Evolutionary conservation across 2,888 invertebrate species (phyloP).

Genomic region (Drosophila siamana): DNA sequence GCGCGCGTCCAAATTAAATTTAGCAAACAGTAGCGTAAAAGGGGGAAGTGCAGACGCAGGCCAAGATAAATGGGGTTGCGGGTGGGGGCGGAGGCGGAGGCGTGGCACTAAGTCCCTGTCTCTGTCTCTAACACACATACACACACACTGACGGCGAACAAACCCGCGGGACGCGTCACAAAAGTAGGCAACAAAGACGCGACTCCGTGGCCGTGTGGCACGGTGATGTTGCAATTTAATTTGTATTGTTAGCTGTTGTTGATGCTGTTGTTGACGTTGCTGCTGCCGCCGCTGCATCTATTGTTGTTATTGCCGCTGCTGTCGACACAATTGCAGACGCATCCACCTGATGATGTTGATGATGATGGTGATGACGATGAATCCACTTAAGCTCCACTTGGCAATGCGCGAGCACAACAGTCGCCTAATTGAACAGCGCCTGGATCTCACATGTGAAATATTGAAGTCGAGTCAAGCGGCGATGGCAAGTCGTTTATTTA

Average conservation of each 20-base stretch:
- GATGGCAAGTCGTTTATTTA: slow-evolving; percentile 27
- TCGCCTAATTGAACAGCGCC: slow-evolving; percentile 74
- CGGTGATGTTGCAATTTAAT: slow-evolving; percentile 79
- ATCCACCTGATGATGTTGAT: slow-evolving; percentile 65
- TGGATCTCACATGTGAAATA: slow-evolving; percentile 29
- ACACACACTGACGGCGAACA: slow-evolving; percentile 69
- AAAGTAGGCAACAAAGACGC: slow-evolving; percentile 75
- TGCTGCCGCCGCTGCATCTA: slow-evolving; percentile 4
- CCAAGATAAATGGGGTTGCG: neutral
- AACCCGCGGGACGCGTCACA: slow-evolving; percentile 46
- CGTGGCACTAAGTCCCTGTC: slow-evolving; percentile 32
- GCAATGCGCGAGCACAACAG: slow-evolving; percentile 29
- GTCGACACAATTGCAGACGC: slow-evolving; percentile 67
- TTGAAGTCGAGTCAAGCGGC: slow-evolving; percentile 4
- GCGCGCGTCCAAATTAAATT: slow-evolving; percentile 59
- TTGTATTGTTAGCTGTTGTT: slow-evolving; percentile 71
- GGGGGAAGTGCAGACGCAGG: neutral
- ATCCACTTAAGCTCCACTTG: slow-evolving; percentile 68
- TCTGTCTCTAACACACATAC: too few species aligned
- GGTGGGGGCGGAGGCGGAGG: slow-evolving; percentile 23
- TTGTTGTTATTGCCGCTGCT: slow-evolving; percentile 46
- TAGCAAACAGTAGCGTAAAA: slow-evolving; percentile 47
- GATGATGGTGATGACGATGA: slow-evolving; percentile 76
- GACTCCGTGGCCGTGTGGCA: slow-evolving; percentile 47
- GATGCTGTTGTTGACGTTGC: slow-evolving; percentile 32